Evolutionary conservation across 2,113 vertebrate genomes (phyloP).

Genomic region (Forbesichthys agassizii): DNA sequence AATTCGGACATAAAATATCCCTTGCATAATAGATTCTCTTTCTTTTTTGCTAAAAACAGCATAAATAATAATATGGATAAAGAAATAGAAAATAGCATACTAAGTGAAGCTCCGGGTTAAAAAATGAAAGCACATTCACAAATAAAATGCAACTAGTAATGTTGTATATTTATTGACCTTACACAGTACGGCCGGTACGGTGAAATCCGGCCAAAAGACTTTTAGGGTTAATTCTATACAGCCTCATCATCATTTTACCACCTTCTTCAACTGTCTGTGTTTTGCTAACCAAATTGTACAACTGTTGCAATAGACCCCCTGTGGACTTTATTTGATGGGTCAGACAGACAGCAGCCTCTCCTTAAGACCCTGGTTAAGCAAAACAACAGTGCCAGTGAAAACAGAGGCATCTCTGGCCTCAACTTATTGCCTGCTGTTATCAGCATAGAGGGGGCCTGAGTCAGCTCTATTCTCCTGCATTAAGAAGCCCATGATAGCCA

Average conservation of each 20-base stretch:
- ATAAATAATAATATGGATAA: too few species aligned
- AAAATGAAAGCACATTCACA: too few species aligned
- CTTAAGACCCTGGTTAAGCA: background rate
- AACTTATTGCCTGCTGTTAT: conserved; percentile 8
- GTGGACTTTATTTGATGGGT: conserved; percentile 44
- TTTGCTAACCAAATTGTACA: conserved; percentile 32
- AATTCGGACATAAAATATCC: too few species aligned
- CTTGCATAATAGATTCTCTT: too few species aligned
- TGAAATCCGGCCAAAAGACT: too few species aligned
- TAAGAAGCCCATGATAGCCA: conserved; percentile 16
- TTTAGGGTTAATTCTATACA: too few species aligned
- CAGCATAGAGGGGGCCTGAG: conserved; percentile 3
- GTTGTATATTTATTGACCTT: too few species aligned
- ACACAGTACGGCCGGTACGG: too few species aligned
- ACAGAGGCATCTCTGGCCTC: background rate
- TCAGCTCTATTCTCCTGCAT: conserved; percentile 22
- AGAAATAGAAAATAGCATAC: too few species aligned
- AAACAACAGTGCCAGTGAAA: background rate
- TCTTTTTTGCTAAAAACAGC: too few species aligned
- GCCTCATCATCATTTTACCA: background rate
- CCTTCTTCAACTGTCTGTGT: conserved; percentile 11
- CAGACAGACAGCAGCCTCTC: background rate
- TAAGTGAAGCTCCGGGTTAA: too few species aligned
- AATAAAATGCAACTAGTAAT: too few species aligned
- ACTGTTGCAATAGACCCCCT: conserved; percentile 38